These are phyloP conservation scores for Muscicapa comitata DNA, from an alignment of 2,797 vertebrate genomes.

Conservation along the genomic window DNA sequence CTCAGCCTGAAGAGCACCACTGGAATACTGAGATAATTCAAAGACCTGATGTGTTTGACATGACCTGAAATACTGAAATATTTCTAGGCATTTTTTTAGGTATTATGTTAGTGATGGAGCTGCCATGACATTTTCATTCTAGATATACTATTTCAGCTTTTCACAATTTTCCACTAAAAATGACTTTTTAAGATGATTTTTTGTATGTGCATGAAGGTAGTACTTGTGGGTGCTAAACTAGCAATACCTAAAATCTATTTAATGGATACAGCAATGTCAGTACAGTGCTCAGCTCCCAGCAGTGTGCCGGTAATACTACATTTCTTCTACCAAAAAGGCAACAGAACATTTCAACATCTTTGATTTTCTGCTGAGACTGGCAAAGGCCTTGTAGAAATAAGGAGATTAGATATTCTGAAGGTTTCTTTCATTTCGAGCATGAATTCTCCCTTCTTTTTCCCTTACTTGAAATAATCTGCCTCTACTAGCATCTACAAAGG, in stretches of 20 bases:
- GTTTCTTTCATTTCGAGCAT: neutral
- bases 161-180: neutral
- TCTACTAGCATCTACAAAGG: neutral
- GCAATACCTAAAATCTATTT: neutral
- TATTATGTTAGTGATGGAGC: neutral
- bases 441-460: neutral
- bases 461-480: neutral
- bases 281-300: neutral
- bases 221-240: neutral
- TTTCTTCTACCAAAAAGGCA: neutral
- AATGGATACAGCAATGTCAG: neutral
- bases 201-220: neutral
- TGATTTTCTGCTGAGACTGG: neutral
- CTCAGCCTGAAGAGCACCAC: neutral
- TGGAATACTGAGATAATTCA: conserved; percentile 6
- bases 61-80: neutral
- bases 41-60: neutral
- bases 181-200: neutral
- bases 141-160: neutral
- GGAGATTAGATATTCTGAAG: neutral
- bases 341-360: neutral
- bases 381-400: neutral
- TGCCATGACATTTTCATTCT: neutral
- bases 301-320: neutral
- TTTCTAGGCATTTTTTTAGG: neutral